Evolutionary conservation across 2,888 invertebrate species (phyloP).

Genomic region (Protodeltote pygarga): DNA sequence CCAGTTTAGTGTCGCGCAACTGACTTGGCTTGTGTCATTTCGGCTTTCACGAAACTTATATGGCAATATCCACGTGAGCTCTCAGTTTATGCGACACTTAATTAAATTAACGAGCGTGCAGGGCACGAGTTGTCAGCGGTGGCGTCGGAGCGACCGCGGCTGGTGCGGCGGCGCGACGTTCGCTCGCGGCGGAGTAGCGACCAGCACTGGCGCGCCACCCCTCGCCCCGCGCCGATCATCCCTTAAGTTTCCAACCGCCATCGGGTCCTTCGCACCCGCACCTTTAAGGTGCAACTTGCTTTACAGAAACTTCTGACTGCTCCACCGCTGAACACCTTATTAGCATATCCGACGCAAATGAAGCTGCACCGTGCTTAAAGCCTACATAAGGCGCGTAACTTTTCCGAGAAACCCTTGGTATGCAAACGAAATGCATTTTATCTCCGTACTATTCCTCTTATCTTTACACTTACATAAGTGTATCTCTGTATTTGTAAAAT

Average conservation of each 20-base stretch:
- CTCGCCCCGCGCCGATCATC: conserved; percentile 70
- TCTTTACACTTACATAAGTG: conserved; percentile 25
- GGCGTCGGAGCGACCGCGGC: conserved; percentile 51
- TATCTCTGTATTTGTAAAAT: conserved; percentile 21
- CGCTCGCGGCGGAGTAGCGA: conserved; percentile 76
- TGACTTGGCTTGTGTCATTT: conserved; percentile 60
- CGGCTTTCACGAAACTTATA: conserved; percentile 61
- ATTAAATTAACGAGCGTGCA: conserved; percentile 74
- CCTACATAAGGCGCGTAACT: conserved; percentile 53
- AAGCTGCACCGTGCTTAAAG: conserved; percentile 65
- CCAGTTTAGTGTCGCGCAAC: conserved; percentile 63
- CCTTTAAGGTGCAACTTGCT: conserved; percentile 71
- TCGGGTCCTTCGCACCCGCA: conserved; percentile 65
- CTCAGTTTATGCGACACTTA: conserved; percentile 79
- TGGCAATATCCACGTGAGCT: conserved; percentile 70
- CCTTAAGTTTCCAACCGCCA: conserved; percentile 59
- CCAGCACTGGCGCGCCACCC: conserved; percentile 74
- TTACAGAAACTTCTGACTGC: conserved; percentile 73
- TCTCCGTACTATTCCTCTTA: conserved; percentile 35
- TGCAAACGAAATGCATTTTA: conserved; percentile 50
- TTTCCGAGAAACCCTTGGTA: conserved; percentile 43
- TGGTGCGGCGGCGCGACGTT: conserved; percentile 63
- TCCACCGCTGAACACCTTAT: conserved; percentile 69
- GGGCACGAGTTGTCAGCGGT: conserved; percentile 48
- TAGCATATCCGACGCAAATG: conserved; percentile 79